A percentile compares a stretch with the other conserved stretches of the same genome.
These are phyloP conservation scores for Platycercus adscitus DNA, from an alignment of 2,113 vertebrate genomes.

Conservation along the genomic window DNA sequence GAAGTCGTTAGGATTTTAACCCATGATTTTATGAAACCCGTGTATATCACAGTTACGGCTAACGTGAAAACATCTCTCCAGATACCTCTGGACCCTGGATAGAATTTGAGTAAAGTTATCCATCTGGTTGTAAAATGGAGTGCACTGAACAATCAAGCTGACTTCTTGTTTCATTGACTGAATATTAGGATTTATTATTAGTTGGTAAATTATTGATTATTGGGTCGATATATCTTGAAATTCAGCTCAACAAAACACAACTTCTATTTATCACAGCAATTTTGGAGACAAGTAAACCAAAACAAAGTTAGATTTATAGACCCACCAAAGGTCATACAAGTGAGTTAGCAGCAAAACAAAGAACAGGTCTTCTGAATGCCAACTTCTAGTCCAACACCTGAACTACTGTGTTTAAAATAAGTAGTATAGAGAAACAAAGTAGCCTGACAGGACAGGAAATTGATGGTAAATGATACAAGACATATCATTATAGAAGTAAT, in stretches of 20 bases:
- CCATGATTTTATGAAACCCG: background rate
- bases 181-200: constrained; percentile 37
- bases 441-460: background rate
- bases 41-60: background rate
- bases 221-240: constrained; percentile 29
- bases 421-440: background rate
- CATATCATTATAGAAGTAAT: background rate
- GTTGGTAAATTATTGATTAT: constrained; percentile 33
- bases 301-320: constrained; percentile 38
- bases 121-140: background rate
- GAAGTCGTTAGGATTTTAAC: constrained; percentile 28
- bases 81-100: background rate
- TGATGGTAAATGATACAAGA: background rate
- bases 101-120: background rate
- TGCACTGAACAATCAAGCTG: background rate
- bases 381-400: background rate
- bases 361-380: background rate
- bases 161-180: background rate
- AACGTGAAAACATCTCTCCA: background rate
- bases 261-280: constrained; percentile 3
- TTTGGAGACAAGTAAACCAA: constrained; percentile 19
- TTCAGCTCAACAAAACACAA: constrained; percentile 14
- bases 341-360: background rate
- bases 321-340: constrained; percentile 12
- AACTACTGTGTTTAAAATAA: background rate